A percentile compares a stretch with the other conserved stretches of the same genome.
Conservation (phyloP, 2,888 invertebrate species). For the Dolichopus griseipennis region DNA sequence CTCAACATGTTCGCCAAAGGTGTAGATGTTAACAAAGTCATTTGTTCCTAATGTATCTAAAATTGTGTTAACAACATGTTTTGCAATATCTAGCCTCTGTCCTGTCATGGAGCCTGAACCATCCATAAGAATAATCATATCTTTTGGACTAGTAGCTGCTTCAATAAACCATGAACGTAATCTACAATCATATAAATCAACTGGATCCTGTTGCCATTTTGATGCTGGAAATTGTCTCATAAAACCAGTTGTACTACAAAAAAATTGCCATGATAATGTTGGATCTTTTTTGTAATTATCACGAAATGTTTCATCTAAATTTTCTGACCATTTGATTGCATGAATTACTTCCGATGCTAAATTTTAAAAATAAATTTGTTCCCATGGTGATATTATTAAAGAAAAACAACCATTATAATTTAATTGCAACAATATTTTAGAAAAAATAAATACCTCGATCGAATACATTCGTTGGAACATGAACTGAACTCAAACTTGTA, state of each 20-base stretch:
- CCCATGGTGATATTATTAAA: neutral
- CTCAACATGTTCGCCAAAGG: conserved; percentile 74
- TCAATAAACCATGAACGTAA: conserved; percentile 95
- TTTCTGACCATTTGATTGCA: conserved; percentile 93
- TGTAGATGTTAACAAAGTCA: conserved; percentile 94
- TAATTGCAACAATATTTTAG: neutral
- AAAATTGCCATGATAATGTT: conserved; percentile 94
- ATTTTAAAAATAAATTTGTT: neutral
- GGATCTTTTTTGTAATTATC: conserved; percentile 80
- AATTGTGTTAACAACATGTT: conserved; percentile 77
- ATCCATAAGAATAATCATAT: conserved; percentile 77
- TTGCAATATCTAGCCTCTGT: conserved; percentile 78
- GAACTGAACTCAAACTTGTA: conserved; percentile 75
- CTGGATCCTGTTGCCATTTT: conserved; percentile 69
- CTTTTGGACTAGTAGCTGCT: conserved; percentile 96
- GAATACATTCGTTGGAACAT: conserved; percentile 93
- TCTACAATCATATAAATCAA: conserved; percentile 92
- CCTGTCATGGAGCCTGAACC: conserved; percentile 90
- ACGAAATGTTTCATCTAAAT: conserved; percentile 79
- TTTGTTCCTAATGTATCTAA: conserved; percentile 94
- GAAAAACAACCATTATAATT: neutral
- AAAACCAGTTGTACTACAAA: conserved; percentile 94
- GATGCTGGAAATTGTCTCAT: conserved; percentile 93
- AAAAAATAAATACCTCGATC: conserved; percentile 57
- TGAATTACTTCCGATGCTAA: conserved; percentile 75